These are phyloP conservation scores for Eupithecia pulchellata DNA, from an alignment of 2,888 invertebrate species.

Conservation along the genomic window DNA sequence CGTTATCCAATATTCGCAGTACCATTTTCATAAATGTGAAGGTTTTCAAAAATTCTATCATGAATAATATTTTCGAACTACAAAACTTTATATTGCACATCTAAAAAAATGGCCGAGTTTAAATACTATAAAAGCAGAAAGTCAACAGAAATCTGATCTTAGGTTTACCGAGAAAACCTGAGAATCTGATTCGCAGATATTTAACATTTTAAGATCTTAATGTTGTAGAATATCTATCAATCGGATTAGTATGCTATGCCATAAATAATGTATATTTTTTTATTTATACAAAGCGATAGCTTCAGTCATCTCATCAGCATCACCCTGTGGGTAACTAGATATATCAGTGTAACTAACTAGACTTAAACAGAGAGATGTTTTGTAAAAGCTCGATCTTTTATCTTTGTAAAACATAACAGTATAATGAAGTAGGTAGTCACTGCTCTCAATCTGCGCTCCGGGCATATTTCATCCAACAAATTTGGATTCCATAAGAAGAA, in stretches of 20 bases:
- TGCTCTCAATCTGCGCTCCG: too few species aligned
- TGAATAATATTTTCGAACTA: too few species aligned
- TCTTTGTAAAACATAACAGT: background rate
- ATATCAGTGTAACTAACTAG: background rate
- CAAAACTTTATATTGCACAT: too few species aligned
- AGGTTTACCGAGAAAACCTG: background rate
- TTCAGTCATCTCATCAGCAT: too few species aligned
- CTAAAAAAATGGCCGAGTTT: too few species aligned
- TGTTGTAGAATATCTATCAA: background rate
- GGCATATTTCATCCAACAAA: too few species aligned
- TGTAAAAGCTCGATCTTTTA: background rate
- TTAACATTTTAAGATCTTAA: background rate
- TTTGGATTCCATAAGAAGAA: too few species aligned
- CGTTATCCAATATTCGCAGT: too few species aligned
- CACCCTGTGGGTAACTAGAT: background rate
- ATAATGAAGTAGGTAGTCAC: too few species aligned
- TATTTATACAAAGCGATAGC: background rate
- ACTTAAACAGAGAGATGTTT: background rate
- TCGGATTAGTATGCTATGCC: background rate
- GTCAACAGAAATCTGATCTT: background rate
- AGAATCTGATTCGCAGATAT: background rate
- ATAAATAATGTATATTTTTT: background rate
- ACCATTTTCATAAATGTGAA: too few species aligned
- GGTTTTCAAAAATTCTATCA: too few species aligned
- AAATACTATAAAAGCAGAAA: background rate